Evolutionary conservation across 2,113 vertebrate species (phyloP), one percentile per base, ranked within the genome.

Genomic region (Coreoperca whiteheadi): DNA sequence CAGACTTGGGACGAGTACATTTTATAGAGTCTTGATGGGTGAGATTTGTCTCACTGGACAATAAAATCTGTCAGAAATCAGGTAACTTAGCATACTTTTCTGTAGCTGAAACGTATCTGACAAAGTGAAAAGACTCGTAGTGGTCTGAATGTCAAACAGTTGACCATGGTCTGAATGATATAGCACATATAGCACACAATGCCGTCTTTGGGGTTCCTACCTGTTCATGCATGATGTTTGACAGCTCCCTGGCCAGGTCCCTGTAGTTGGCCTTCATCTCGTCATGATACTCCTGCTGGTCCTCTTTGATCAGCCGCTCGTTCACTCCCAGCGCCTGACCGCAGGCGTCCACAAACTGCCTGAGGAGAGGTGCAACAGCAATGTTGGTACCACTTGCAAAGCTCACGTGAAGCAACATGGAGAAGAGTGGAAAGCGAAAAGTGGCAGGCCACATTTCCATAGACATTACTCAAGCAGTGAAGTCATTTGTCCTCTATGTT

Each of bases 251-350:
- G 60, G 96, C 93, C 96, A 99, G 97, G 87, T 99, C 97, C 88
- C 96, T 95, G 93, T 99, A 99, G 94, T 96, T 99, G 28, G 97
- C 97, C 86, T 99, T 99, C 97, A 99, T 98, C 94, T 99, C 98
- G 64, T 99, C 98, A 23, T 99, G 98, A 85, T 99, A 99, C 88
- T 99, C 98, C 79, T 98, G 92, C 88, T 99, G 98, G 94, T 99
- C 98, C 92, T 99, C 98, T 89, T 99, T 99, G 90, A 99, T 99
- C 78, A 99, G 96, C 18, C 96, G 95, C 86, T 99, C 98, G 11
- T 99, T 99, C 60, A 99, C 91, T 0, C 92, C 95, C 61, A 99
- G 93, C 37, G 94, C 98, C 64, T 97, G 97, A 20, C 98, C 98
- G 15, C 98, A 99, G 54, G 98, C 96, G 81, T 99, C 98, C 84